Base-by-base conservation (phyloP, 2,113 vertebrate species). In the Toxostoma redivivum region DNA sequence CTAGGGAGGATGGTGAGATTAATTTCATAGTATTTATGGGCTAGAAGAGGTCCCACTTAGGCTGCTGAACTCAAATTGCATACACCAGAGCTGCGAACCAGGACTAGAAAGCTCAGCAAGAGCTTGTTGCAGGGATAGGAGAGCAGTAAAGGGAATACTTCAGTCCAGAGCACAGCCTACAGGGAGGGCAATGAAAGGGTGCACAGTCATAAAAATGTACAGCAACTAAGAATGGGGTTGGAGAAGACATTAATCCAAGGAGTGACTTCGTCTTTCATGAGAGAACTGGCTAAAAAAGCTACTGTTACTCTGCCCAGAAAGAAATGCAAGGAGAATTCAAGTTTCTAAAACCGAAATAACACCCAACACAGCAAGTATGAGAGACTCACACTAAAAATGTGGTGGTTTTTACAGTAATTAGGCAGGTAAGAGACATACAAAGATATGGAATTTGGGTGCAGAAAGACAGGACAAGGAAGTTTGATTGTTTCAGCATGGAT, bases 281-380 rank as follows among this genome's bases (percentile, higher is more conserved):
- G 5, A 79, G 24, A 58, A 35, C 2, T 37, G 37, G 10, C 10
- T 51, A 37, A 38, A 53, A 64, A 6, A 4, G n/a, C 23, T 47
- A 37, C 30, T 82, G 17, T 15, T 40, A 66, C 24, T 40, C 9
- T 8, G 22, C 30, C 11, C 37, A 81, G 19, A 66, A 74, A 48
- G 24, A 85, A 87, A 84, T 19, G 2, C 10, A 44, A 15, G 2
- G 4, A 44, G 25, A 83, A 72, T 20, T 23, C 30, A 65, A 18
- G 12, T 50, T 86, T 50, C 21, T 47, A 25, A 72, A 50, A 0
- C 0, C 81, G 31, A 56, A 83, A 38, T 5, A 51, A 81, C 0
- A 7, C 9, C 3, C 4, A 23, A 42, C 27, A 50, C 4, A 3
- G 1, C 11, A 71, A 64, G 9, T 6, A 24, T 17, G 12, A 37